Base-by-base conservation (phyloP, 1,140 invertebrate genomes). In the Cecropterus lyciades region DNA sequence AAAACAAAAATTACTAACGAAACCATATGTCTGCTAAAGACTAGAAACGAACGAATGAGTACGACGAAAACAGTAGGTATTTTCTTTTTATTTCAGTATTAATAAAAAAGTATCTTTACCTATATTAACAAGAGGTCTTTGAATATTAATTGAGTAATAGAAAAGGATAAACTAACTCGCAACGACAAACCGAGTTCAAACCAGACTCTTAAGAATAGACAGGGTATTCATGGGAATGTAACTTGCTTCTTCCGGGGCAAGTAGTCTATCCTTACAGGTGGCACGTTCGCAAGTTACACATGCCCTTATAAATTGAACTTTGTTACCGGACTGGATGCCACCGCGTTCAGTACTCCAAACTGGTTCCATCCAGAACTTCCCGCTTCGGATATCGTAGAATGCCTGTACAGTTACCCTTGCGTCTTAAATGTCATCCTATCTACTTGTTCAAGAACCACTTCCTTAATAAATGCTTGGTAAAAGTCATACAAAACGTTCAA, bases 351-450 rank as follows among this genome's bases (percentile, higher is more conserved):
- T 80, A 87, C 78, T 82, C 85, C 65, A 82, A 86, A 87, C 87
- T 65, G 80, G 87, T 87, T 87, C 68, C 55, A 68, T 74, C 72
- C 76, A 78, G 83, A 77, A 77, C 84, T 87, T 88, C 84, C 85
- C 82, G 85, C 79, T 85, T 85, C 59, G 76, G 72, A 79, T 83
- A n/a, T n/a, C 75, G 83, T 87, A 85, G 84, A 88, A 87, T 87
- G 77, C 68, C 70, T 80, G 60, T 84, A 88, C 87, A 84, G 87
- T 88, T 90, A 90, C 40, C 66, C 72, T 67, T 67, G 49, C 71
- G 63, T 68, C 69, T 77, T 64, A 56, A 56, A 56, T 20, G 53
- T 56, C 68, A 72, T 51, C 69, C 27, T 43, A 40, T 62, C 57
- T 68, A 52, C 33, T 69, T n/a, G 17, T 46, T 59, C 46, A 69